Evolutionary conservation across 1,140 invertebrate genomes (phyloP).

Genomic region (Formica selysi): DNA sequence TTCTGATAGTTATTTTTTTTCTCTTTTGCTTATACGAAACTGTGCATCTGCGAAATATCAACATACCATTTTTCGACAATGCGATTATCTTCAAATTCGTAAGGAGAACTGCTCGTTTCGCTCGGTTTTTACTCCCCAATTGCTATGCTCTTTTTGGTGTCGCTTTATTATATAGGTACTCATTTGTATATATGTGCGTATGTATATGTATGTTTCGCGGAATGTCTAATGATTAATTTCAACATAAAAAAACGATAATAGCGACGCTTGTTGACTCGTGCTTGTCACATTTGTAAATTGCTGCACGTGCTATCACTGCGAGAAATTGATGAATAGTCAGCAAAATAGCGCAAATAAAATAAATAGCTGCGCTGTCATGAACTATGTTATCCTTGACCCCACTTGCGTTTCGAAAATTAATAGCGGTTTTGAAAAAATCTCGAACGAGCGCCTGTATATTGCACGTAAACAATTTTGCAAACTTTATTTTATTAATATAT

Average conservation of each 20-base stretch:
- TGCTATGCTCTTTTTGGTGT: neutral
- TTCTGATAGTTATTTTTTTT: neutral
- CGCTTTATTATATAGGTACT: constrained; percentile 63
- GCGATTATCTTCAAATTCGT: neutral
- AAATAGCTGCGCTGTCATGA: neutral
- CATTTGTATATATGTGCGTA: neutral
- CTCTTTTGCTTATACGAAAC: neutral
- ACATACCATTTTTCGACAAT: constrained; percentile 49
- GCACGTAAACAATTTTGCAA: neutral
- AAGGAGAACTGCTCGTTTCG: constrained; percentile 12
- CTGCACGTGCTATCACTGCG: constrained; percentile 15
- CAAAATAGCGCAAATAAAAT: neutral
- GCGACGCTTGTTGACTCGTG: neutral
- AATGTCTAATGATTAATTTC: constrained; percentile 50
- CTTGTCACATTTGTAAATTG: constrained; percentile 55
- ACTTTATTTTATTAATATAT: neutral
- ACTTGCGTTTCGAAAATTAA: constrained; percentile 12
- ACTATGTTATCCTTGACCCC: neutral
- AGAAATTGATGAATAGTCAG: constrained; percentile 50
- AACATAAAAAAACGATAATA: constrained; percentile 31
- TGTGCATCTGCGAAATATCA: neutral
- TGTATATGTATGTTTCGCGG: constrained; percentile 37
- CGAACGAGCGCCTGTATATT: too few relatives aligned
- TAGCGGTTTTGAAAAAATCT: too few relatives aligned
- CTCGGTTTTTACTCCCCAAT: neutral